Evolutionary conservation across 2,797 vertebrate genomes (phyloP), one percentile per base, ranked within the genome.

Genomic region (Tadarida brasiliensis): DNA sequence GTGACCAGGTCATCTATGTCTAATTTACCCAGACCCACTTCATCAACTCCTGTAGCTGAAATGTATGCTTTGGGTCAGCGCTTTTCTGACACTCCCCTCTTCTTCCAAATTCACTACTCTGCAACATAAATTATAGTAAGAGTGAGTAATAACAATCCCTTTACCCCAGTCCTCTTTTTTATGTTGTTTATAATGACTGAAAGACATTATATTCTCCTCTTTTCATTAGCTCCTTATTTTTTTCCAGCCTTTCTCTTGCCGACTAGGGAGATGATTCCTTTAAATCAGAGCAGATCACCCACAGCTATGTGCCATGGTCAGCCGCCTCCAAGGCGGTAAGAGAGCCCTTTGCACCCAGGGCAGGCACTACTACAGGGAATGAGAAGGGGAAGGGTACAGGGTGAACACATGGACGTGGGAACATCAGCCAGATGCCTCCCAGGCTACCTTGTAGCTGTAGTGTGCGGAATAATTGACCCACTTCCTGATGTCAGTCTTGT

Each of bases 401-500:
- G 12, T 1, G 7, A 59, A 68, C 73, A 76, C 74, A 91, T 2
- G 61, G 33, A 85, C 63, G 33, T 16, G 49, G 65, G 39, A 30
- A 47, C 76, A 57, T 67, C 8, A 26, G 92, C 61, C 71, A 70
- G 44, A 44, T 1, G 47, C 63, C 54, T 17, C 84, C 12, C 2
- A 59, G 14, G 49, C 93, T 98, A 99, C 99, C 99, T 99, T 99
- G 97, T 99, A 99, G 96, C 97, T 98, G 98, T 99, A 99, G 98
- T 99, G 99, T 85, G 99, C 99, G 59, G 99, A 99, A 94, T 99
- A 99, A 97, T 98, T 99, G 97, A 99, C 99, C 99, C 99, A 99
- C 94, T 99, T 99, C 98, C 99, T 99, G 89, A 99, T 97, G 0
- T 99, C 98, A 0, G 96, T 97, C 97, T 98, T 98, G 96, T 99